Evolutionary conservation across 2,113 vertebrate species (phyloP).

Genomic region (Illadopsis cleaveri): DNA sequence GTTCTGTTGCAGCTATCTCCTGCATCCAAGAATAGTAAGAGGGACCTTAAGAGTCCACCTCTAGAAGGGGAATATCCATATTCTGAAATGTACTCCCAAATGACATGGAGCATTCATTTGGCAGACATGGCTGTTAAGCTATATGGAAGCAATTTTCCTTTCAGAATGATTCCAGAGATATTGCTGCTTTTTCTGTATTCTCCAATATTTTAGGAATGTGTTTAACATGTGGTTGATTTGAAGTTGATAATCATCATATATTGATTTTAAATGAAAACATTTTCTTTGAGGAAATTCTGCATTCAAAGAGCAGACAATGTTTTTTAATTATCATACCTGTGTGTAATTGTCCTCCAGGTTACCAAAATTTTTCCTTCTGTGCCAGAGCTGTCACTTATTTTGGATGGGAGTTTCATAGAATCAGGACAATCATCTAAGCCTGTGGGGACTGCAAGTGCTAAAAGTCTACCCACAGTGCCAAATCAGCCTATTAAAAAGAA

Average conservation of each 20-base stretch:
- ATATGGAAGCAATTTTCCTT: neutral
- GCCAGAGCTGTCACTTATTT: constrained; percentile 93
- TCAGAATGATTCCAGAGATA: neutral
- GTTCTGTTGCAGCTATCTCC: neutral
- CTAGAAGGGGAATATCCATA: neutral
- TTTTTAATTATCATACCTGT: neutral
- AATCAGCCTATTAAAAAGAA: constrained; percentile 27
- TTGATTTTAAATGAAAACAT: neutral
- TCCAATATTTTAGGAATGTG: neutral
- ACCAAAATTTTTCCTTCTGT: constrained; percentile 87
- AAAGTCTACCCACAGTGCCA: neutral
- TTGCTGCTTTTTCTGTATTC: neutral
- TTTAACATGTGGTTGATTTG: neutral
- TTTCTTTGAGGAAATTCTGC: neutral
- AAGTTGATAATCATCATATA: neutral
- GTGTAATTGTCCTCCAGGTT: constrained; percentile 58
- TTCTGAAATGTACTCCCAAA: neutral
- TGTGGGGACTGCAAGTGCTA: neutral
- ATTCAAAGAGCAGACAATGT: neutral
- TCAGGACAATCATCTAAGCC: constrained; percentile 27
- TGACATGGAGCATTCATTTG: neutral
- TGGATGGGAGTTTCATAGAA: constrained; percentile 80
- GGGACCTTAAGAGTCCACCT: rapidly evolving
- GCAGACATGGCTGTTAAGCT: neutral
- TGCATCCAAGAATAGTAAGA: neutral